Evolutionary conservation across 2,113 vertebrate species (phyloP).

Genomic region (Hiodon alosoides): DNA sequence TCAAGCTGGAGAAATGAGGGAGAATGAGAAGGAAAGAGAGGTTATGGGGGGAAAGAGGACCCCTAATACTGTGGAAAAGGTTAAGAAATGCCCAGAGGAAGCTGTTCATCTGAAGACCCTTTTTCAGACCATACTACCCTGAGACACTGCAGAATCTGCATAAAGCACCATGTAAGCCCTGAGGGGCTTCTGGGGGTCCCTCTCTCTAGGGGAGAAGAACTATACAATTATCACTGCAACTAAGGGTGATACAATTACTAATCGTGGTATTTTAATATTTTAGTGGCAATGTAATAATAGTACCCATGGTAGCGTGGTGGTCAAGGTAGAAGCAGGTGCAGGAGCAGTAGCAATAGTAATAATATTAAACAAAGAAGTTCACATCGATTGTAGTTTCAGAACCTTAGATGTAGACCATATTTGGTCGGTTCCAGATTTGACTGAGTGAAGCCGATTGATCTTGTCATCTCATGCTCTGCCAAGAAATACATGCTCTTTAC

Average conservation of each 20-base stretch:
- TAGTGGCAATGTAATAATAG: not conserved
- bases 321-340: not conserved
- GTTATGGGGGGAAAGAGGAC: slow-evolving; percentile 38
- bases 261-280: not conserved
- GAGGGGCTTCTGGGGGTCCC: not conserved
- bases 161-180: not conserved
- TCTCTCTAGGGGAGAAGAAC: not conserved
- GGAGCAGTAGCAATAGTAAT: not conserved
- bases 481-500: not conserved
- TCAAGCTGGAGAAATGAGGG: no score
- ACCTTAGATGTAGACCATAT: slow-evolving; percentile 3
- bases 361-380: not conserved
- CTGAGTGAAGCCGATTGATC: slow-evolving; percentile 10
- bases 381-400: not conserved
- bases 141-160: not conserved
- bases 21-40: slow-evolving; percentile 30
- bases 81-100: slow-evolving; percentile 45
- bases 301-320: not conserved
- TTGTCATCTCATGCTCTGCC: not conserved
- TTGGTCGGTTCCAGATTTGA: slow-evolving; percentile 8
- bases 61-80: slow-evolving; percentile 47
- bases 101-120: slow-evolving; percentile 31
- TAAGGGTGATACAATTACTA: not conserved
- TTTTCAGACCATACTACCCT: not conserved
- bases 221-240: not conserved